These are phyloP conservation scores for Hartigia nigra DNA, from an alignment of 2,888 invertebrate species.

Conservation along the genomic window DNA sequence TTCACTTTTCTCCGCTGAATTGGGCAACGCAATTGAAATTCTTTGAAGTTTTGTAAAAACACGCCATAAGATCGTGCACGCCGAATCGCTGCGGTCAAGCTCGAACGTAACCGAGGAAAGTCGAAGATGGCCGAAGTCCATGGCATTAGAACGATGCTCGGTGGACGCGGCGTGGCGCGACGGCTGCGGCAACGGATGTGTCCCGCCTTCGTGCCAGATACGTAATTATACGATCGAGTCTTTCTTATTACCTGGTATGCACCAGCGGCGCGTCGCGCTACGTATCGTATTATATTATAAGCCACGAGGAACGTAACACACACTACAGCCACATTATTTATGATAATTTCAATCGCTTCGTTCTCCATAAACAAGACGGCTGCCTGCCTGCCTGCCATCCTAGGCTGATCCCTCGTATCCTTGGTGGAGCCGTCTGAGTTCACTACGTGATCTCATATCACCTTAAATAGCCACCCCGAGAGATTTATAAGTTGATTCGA, in stretches of 20 bases:
- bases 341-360: slow-evolving; percentile 1
- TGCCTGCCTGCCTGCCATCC: not conserved
- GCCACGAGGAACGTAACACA: not conserved
- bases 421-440: not conserved
- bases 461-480: not conserved
- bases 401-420: not conserved
- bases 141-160: not conserved
- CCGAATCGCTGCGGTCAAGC: not conserved
- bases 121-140: not conserved
- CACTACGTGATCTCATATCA: not conserved
- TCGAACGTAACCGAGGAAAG: not conserved
- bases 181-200: not conserved
- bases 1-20: not conserved
- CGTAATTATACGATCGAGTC: slow-evolving; percentile 7
- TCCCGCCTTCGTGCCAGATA: slow-evolving; percentile 7
- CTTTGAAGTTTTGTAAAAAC: not conserved
- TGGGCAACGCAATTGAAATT: not conserved
- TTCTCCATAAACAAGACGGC: slow-evolving; percentile 1
- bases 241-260: not conserved
- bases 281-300: not conserved
- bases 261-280: not conserved
- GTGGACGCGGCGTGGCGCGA: not conserved
- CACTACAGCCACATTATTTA: not conserved
- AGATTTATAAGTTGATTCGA: not conserved
- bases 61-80: not conserved